phyloP scores from a whole-genome alignment of 2,797 vertebrate genomes.

The Bovichtus diacanthus region DNA sequence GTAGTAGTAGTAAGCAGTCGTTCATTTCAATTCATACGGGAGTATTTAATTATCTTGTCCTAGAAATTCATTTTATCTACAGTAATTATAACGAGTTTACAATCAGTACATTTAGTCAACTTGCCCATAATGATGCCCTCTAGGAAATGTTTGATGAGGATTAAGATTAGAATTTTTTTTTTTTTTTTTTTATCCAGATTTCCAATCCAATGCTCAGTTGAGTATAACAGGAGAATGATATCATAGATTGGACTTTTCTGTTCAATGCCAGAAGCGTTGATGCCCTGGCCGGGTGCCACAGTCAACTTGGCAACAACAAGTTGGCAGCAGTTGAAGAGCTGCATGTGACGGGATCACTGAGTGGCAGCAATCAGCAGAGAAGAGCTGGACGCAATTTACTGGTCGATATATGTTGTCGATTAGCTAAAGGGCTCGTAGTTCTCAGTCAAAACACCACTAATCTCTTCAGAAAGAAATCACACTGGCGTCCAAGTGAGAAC shows the following conservation, averaged over 20 bases:
- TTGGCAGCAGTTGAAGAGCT: constrained; percentile 43
- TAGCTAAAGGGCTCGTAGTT: constrained; percentile 23
- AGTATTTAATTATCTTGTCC: constrained; percentile 3
- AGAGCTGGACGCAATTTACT: constrained; percentile 12
- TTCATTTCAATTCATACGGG: neutral
- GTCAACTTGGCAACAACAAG: constrained; percentile 59
- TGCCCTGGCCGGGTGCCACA: constrained; percentile 64
- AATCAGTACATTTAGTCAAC: constrained; percentile 7
- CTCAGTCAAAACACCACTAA: constrained; percentile 38
- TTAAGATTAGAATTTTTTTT: constrained; percentile 28
- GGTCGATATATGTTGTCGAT: constrained; percentile 34
- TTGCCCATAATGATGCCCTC: neutral
- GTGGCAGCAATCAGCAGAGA: constrained; percentile 46
- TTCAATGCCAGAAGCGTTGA: constrained; percentile 25
- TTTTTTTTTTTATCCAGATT: constrained; percentile 13
- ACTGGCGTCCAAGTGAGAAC: neutral
- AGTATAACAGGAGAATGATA: constrained; percentile 38
- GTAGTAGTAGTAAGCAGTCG: too few species aligned
- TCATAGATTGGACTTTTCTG: constrained; percentile 25
- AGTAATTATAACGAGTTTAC: neutral
- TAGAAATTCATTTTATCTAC: constrained; percentile 15
- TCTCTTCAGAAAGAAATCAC: constrained; percentile 28
- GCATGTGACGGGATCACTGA: constrained; percentile 52
- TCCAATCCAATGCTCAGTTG: constrained; percentile 22
- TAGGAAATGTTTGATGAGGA: constrained; percentile 12